Evolutionary conservation across 2,888 invertebrate species (phyloP), one percentile per base, ranked within the genome.

Genomic region (Argyra leucocephala): DNA sequence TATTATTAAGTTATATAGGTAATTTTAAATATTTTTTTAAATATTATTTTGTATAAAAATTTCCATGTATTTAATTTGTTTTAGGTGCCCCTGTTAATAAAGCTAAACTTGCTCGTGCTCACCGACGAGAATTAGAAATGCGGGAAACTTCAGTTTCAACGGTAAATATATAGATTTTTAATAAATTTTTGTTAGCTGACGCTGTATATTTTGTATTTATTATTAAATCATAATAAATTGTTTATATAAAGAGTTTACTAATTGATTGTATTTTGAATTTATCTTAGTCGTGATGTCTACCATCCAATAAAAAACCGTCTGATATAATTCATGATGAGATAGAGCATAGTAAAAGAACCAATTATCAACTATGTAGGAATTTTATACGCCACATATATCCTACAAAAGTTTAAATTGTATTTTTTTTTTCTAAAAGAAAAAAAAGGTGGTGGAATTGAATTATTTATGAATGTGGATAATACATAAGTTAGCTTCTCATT

Each of bases 1-100:
- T 99, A 67, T 85, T 99, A 74, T 88, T 99, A 73, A 96, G 95
- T 81, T 96, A 94, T 85, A 89, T 96, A 78, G 98, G 98, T 93
- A 70, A n/a, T n/a, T n/a, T n/a, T n/a, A n/a, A n/a, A n/a, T n/a
- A n/a, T n/a, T n/a, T n/a, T n/a, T 22, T 58, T 61, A 22, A 22
- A 36, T 18, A 31, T 10, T 21, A 61, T 26, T 9, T 26, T 21
- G 12, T 48, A 64, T 57, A 63, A 37, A 31, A 22, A 64, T 23
- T 22, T 26, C 21, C 22, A 24, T 63, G 21, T 23, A 12, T 57
- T 15, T 61, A 12, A 66, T 65, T 71, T 71, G 72, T 80, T 82
- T 63, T 85, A 90, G 90, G 90, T 79, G 88, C 90, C 71, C 89
- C 90, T 71, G 88, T 90, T 82, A 90, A 90, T 83, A 88, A 85